A percentile compares a stretch with the other conserved stretches of the same genome.
phyloP scores from a whole-genome alignment of 2,888 invertebrate species.

The Sminthurinus aureus region DNA sequence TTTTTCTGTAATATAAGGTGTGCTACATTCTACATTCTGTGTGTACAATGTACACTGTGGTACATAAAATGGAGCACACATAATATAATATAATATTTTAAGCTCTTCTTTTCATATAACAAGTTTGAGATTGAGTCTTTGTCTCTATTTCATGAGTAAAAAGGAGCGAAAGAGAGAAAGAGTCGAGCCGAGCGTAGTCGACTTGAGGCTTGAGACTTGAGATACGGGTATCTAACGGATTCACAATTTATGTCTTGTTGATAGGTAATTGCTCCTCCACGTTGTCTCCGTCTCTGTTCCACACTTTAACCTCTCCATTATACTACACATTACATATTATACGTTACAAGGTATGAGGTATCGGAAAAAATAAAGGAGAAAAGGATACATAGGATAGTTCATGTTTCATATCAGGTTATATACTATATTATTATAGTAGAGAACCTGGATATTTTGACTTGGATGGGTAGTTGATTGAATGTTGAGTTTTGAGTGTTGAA shows the following conservation, averaged over 20 bases:
- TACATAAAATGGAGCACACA: no score
- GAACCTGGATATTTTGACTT: slow-evolving; percentile 19
- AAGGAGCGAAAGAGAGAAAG: background rate
- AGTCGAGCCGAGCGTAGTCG: background rate
- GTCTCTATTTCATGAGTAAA: background rate
- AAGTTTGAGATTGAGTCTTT: background rate
- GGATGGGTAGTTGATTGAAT: slow-evolving; percentile 27
- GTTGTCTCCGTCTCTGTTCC: background rate
- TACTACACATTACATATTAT: background rate
- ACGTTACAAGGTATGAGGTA: background rate
- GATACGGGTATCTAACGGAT: slow-evolving; percentile 12
- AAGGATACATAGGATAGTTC: background rate
- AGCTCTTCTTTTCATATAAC: no score
- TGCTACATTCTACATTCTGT: no score
- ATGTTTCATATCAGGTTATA: no score
- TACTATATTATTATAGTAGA: background rate
- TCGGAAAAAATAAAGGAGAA: background rate
- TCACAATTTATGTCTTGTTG: slow-evolving; percentile 11
- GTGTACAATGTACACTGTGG: no score
- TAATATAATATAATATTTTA: no score
- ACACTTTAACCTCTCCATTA: background rate
- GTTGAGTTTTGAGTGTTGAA: slow-evolving; percentile 34
- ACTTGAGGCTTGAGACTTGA: background rate
- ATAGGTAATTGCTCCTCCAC: background rate
- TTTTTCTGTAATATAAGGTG: no score